Evolutionary conservation across 2,797 vertebrate genomes (phyloP), one percentile per base, ranked within the genome.

Genomic region (Urophycis tenuis): DNA sequence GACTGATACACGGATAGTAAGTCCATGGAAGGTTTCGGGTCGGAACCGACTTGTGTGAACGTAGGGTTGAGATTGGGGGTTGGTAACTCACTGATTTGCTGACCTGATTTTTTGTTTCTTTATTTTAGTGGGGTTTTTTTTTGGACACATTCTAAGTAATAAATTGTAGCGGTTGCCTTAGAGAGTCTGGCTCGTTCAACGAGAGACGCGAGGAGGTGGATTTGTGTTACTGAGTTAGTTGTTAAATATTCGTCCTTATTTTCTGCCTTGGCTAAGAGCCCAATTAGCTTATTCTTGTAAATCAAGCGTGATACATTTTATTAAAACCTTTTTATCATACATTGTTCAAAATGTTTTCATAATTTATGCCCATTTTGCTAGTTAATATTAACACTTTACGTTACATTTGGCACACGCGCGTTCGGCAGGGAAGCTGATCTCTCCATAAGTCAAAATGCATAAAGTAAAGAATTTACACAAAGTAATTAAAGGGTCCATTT

Each of bases 241-340:
- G 25, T 36, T n/a, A 74, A 78, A 69, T 53, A 22, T 41, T 73
- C n/a, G 3, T 10, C 72, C 25, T 36, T 39, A 49, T 32, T 80
- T 34, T 30, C 8, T 17, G 34, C 39, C 39, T 79, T 74, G 45
- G 33, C 74, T 74, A 67, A 67, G 75, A 67, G 72, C 72, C 70
- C 39, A 75, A 75, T 31, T 75, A 53, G 31, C 71, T 76, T 73
- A 12, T 60, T 75, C 39, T 70, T 31, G 19, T 76, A 30, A 36
- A 53, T 33, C n/a, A 5, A 25, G 45, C 36, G 22, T 71, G 8
- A 74, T 74, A 25, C 19, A 64, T 69, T 75, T 35, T 22, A 64
- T 45, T 75, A 60, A 53, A 53, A 60, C 7, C 45, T 45, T 14
- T 45, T 45, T n/a, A 7, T 60, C 22, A n/a, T 7, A 60, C 25